Conservation (phyloP, 2,888 invertebrate species). For the Drosophila mulleri region DNA sequence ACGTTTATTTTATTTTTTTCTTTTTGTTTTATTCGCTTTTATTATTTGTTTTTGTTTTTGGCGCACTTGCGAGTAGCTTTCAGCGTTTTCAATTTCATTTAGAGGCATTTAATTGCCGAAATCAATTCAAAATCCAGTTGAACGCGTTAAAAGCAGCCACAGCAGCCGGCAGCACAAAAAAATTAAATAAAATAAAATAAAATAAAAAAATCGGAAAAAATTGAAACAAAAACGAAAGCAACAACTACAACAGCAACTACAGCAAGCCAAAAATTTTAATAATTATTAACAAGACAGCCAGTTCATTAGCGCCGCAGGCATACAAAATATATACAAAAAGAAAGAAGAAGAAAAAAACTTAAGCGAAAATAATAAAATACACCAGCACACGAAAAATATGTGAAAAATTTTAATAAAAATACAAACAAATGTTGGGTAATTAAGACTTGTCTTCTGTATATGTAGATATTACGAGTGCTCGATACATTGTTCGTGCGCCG, state of each 20-base stretch:
- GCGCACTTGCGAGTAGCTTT: constrained; percentile 58
- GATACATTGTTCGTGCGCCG: constrained; percentile 47
- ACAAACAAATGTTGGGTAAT: constrained; percentile 78
- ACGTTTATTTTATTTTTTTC: constrained; percentile 9
- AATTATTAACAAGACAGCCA: constrained; percentile 76
- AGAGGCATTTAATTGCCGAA: constrained; percentile 76
- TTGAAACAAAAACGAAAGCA: constrained; percentile 4
- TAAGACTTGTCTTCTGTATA: constrained; percentile 75
- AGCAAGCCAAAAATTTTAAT: constrained; percentile 58
- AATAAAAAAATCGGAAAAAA: neutral
- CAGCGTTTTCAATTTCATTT: constrained; percentile 77
- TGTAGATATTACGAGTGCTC: constrained; percentile 43
- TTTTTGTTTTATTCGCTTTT: neutral
- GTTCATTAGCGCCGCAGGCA: constrained; percentile 68
- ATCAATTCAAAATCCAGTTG: constrained; percentile 79
- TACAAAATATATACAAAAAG: constrained; percentile 15
- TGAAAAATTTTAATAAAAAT: constrained; percentile 46
- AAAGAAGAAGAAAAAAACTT: neutral
- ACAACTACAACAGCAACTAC: constrained; percentile 23
- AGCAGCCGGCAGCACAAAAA: constrained; percentile 35
- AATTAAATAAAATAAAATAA: constrained; percentile 1
- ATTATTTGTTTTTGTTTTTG: constrained; percentile 31
- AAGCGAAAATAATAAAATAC: constrained; percentile 3
- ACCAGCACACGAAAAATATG: constrained; percentile 4
- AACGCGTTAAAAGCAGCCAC: constrained; percentile 76